A percentile compares a stretch with the other conserved stretches of the same genome.
These are phyloP conservation scores for Megalopta genalis DNA, from an alignment of 1,140 invertebrate species.

Conservation along the genomic window DNA sequence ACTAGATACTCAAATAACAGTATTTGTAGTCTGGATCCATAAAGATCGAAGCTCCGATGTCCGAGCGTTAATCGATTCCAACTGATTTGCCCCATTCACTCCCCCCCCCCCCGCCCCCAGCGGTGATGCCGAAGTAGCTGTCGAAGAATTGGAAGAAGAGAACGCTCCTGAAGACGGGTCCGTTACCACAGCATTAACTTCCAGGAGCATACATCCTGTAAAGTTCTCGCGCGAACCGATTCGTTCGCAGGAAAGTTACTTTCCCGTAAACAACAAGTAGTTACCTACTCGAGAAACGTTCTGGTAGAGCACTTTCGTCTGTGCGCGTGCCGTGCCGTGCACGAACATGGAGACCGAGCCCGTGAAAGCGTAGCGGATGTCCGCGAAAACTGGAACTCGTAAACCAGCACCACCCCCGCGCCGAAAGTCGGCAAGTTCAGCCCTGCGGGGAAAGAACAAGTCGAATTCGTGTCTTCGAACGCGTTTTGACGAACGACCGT, in stretches of 20 bases:
- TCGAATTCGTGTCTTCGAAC: conserved; percentile 48
- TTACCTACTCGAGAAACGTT: conserved; percentile 69
- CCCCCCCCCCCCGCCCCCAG: background rate
- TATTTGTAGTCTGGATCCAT: too few relatives aligned
- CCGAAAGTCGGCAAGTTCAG: conserved; percentile 60
- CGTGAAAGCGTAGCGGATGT: conserved; percentile 60
- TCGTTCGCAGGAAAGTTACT: conserved; percentile 74
- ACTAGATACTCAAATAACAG: too few relatives aligned
- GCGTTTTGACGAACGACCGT: conserved; percentile 46
- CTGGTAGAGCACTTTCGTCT: conserved; percentile 48
- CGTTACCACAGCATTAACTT: conserved; percentile 72
- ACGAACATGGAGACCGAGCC: conserved; percentile 39
- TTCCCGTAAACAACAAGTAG: conserved; percentile 77
- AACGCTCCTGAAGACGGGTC: conserved; percentile 35
- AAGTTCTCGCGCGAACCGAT: conserved; percentile 74
- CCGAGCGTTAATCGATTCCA: too few relatives aligned
- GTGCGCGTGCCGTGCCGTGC: conserved; percentile 44
- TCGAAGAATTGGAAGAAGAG: conserved; percentile 44
- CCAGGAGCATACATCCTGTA: conserved; percentile 71
- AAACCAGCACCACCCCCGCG: conserved; percentile 58
- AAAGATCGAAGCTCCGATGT: too few relatives aligned
- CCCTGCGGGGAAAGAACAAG: conserved; percentile 19
- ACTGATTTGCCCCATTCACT: too few relatives aligned
- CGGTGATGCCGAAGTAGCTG: conserved; percentile 20
- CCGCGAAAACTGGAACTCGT: conserved; percentile 73